Percentiles rank a stretch among this genome's conserved stretches.
phyloP scores from a whole-genome alignment of 2,888 invertebrate species.

The Pinctada fucata region DNA sequence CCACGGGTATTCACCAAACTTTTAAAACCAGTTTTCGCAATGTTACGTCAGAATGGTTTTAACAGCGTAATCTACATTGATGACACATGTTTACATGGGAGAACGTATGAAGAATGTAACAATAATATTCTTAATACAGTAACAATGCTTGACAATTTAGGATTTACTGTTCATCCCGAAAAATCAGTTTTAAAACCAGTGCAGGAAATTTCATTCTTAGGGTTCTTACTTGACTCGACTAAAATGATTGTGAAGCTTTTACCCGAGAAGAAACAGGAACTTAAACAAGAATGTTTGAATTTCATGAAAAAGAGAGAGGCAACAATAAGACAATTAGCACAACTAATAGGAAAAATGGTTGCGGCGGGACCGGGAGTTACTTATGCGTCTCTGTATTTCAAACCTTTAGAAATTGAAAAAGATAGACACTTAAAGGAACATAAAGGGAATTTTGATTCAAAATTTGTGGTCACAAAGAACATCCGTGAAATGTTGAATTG shows the following conservation, averaged over 20 bases:
- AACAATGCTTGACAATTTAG: conserved; percentile 24
- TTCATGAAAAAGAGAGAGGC: background rate
- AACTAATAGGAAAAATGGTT: conserved; percentile 38
- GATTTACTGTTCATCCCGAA: conserved; percentile 34
- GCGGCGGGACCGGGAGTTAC: conserved; percentile 26
- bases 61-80: conserved; percentile 27
- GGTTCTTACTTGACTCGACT: conserved; percentile 31
- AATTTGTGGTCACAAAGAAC: background rate
- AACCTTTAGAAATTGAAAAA: conserved; percentile 35
- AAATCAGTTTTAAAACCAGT: conserved; percentile 37
- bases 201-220: conserved; percentile 34
- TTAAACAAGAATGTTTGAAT: background rate
- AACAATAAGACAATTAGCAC: conserved; percentile 25
- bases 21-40: conserved; percentile 33
- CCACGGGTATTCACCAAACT: conserved; percentile 34
- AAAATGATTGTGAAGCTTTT: conserved; percentile 36
- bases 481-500: background rate
- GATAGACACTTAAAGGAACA: conserved; percentile 17
- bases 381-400: conserved; percentile 31
- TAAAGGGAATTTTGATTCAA: conserved; percentile 25
- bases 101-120: conserved; percentile 23
- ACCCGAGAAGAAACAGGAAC: conserved; percentile 9
- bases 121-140: conserved; percentile 31
- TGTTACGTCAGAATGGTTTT: conserved; percentile 9
- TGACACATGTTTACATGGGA: conserved; percentile 32